Evolutionary conservation across 2,113 vertebrate species (phyloP).

Genomic region (Oryzias curvinotus): DNA sequence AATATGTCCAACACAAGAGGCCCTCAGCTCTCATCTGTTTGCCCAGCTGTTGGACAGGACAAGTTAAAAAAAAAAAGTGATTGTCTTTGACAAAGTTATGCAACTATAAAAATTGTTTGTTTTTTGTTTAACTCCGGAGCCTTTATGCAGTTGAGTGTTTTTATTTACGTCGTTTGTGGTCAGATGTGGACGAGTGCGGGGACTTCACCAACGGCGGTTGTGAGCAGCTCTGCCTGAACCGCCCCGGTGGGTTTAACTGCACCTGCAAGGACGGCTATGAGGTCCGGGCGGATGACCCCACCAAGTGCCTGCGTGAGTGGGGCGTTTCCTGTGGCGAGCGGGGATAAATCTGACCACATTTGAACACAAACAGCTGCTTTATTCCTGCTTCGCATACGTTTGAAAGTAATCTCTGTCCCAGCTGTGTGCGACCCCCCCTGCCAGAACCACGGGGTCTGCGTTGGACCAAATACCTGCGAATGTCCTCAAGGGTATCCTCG

Average conservation of each 20-base stretch:
- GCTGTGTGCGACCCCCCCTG: constrained; percentile 78
- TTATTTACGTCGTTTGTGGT: neutral
- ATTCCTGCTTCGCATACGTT: neutral
- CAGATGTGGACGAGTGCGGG: constrained; percentile 79
- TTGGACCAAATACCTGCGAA: constrained; percentile 78
- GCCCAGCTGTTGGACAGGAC: no score
- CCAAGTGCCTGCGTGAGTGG: constrained; percentile 78
- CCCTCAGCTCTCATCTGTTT: no score
- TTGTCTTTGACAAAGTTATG: no score
- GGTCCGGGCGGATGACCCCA: constrained; percentile 66
- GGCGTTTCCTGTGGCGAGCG: neutral
- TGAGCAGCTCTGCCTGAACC: constrained; percentile 79
- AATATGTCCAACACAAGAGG: no score
- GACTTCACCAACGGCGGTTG: constrained; percentile 80
- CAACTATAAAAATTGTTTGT: no score
- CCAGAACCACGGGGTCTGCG: constrained; percentile 80
- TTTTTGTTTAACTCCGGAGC: no score
- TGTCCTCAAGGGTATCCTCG: constrained; percentile 82
- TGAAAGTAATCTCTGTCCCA: constrained; percentile 32
- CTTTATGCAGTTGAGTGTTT: neutral
- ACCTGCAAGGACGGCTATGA: constrained; percentile 71
- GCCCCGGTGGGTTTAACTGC: constrained; percentile 74
- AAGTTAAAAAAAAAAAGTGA: no score
- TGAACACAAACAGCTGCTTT: neutral
- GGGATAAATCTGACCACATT: neutral